A percentile compares a stretch with the other conserved stretches of the same genome.
phyloP scores from a whole-genome alignment of 2,888 invertebrate genomes.

The Agonum fuliginosum region DNA sequence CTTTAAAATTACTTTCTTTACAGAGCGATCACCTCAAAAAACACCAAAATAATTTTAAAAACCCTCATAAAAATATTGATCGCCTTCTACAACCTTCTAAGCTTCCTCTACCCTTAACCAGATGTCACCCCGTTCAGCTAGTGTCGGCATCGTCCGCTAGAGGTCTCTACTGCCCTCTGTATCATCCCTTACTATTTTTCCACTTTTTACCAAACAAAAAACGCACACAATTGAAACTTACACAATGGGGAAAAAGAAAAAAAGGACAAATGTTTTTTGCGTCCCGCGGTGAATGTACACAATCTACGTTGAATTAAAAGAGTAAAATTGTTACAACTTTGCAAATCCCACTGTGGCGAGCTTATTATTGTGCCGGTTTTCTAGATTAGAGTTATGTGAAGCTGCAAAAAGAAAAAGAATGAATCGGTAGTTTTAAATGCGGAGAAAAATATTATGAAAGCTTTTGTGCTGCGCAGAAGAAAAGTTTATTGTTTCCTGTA shows the following conservation, averaged over 20 bases:
- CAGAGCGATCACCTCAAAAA: neutral
- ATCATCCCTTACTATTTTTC: neutral
- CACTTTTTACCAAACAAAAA: neutral
- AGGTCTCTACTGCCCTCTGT: neutral
- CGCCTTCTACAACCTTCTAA: neutral
- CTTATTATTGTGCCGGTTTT: slow-evolving; percentile 32
- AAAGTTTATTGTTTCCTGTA: no score
- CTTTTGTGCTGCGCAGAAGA: no score
- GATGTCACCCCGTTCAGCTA: neutral
- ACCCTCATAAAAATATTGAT: slow-evolving; percentile 19
- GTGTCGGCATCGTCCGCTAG: neutral
- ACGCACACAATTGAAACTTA: slow-evolving; percentile 3
- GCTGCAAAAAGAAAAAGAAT: neutral
- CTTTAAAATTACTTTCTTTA: neutral
- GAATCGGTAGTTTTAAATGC: neutral
- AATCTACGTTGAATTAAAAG: slow-evolving; percentile 47
- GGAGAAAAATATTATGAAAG: no score
- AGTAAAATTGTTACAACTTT: slow-evolving; percentile 39
- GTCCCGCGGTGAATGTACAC: neutral
- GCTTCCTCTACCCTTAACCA: neutral
- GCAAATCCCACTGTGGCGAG: slow-evolving; percentile 19
- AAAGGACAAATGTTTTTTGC: neutral
- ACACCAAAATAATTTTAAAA: neutral
- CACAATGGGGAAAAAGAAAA: slow-evolving; percentile 22
- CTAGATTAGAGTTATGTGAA: slow-evolving; percentile 13